Percentiles rank a stretch among this genome's conserved stretches.
Evolutionary conservation across 2,888 invertebrate genomes (phyloP).

Genomic region (Machimus atricapillus): DNA sequence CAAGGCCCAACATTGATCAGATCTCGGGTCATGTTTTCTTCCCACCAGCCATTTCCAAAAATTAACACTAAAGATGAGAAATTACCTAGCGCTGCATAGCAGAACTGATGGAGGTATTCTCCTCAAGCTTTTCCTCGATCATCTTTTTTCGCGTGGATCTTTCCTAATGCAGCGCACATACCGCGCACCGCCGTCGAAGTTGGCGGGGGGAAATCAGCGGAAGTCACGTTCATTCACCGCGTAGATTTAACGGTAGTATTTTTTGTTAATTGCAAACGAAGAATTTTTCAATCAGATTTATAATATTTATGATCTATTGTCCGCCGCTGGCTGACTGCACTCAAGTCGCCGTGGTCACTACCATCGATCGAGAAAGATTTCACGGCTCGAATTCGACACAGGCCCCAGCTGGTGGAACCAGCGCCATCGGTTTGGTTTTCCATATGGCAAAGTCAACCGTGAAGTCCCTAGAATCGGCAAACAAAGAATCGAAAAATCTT

Average conservation of each 20-base stretch:
- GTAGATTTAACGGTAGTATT: constrained; percentile 40
- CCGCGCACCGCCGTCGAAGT: neutral
- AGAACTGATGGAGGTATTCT: neutral
- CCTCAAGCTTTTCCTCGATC: neutral
- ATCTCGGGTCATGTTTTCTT: neutral
- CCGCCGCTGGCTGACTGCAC: neutral
- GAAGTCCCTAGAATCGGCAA: neutral
- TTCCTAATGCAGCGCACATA: constrained; percentile 24
- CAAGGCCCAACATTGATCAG: neutral
- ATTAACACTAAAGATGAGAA: constrained; percentile 31
- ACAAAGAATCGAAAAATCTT: neutral
- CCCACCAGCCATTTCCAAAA: constrained; percentile 5
- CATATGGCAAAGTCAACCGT: constrained; percentile 4
- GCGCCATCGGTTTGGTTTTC: neutral
- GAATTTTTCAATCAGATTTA: constrained; percentile 34
- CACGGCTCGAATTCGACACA: neutral
- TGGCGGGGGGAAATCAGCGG: constrained; percentile 12
- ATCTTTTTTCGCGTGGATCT: constrained; percentile 26
- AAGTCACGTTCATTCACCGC: constrained; percentile 43
- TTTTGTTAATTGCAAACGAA: constrained; percentile 32
- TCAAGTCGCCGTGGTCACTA: neutral
- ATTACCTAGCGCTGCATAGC: neutral
- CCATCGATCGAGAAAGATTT: neutral
- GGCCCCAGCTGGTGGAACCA: neutral
- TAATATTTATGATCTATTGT: constrained; percentile 31